Conservation (phyloP, 2,888 invertebrate species). For the Ectropis crepuscularia region DNA sequence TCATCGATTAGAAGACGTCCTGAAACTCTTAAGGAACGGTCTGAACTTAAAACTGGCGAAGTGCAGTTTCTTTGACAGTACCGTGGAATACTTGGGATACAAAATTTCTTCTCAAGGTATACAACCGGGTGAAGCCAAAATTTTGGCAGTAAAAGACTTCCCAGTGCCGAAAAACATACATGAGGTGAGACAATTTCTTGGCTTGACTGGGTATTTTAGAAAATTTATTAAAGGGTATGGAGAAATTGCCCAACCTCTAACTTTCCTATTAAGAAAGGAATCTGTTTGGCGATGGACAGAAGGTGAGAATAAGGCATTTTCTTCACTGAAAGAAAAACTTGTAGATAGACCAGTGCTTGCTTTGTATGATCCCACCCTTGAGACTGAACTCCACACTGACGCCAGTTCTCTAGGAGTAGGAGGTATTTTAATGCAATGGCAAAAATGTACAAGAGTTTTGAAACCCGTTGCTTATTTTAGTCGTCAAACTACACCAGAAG, state of each 20-base stretch:
- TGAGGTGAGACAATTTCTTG: background rate
- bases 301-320: background rate
- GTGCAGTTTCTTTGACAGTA: background rate
- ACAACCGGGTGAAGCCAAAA: background rate
- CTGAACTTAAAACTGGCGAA: conserved; percentile 1
- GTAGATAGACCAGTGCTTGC: background rate
- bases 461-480: conserved; percentile 6
- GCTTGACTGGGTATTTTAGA: background rate
- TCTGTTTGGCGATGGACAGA: background rate
- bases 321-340: background rate
- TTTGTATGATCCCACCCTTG: background rate
- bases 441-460: background rate
- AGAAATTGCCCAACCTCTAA: background rate
- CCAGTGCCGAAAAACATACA: background rate
- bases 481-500: background rate
- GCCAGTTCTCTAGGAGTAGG: background rate
- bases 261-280: background rate
- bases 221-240: conserved; percentile 2
- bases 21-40: background rate
- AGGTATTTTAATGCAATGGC: background rate
- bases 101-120: background rate
- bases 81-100: background rate
- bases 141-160: background rate
- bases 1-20: background rate
- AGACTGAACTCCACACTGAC: background rate